These are phyloP conservation scores for Eueremaeus valkanovi DNA, from an alignment of 2,888 invertebrate species.

Conservation along the genomic window DNA sequence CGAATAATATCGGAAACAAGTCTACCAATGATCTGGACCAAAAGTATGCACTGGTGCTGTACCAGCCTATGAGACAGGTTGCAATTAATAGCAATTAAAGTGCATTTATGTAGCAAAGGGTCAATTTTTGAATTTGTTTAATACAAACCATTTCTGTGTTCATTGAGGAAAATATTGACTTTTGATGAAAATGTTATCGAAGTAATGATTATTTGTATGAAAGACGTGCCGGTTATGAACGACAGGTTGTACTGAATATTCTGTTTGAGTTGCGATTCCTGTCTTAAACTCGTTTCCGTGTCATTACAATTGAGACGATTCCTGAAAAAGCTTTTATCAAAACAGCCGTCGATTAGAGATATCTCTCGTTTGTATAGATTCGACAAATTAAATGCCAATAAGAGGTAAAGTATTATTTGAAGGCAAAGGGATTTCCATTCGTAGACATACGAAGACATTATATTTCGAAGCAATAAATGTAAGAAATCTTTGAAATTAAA, in stretches of 20 bases:
- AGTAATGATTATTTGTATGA: slow-evolving; percentile 22
- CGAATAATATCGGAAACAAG: slow-evolving; percentile 18
- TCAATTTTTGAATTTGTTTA: background rate
- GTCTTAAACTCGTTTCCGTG: background rate
- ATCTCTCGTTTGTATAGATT: slow-evolving; percentile 11
- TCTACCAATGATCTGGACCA: slow-evolving; percentile 19
- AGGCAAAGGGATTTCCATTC: slow-evolving; percentile 26
- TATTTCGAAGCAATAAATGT: slow-evolving; percentile 24
- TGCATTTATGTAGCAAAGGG: no score
- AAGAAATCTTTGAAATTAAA: slow-evolving; percentile 15
- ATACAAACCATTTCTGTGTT: slow-evolving; percentile 40
- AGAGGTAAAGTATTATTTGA: background rate
- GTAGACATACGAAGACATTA: slow-evolving; percentile 16
- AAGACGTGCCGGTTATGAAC: background rate
- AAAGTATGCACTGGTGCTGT: slow-evolving; percentile 33
- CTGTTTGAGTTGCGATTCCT: slow-evolving; percentile 19
- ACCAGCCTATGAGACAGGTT: no score
- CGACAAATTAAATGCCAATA: background rate
- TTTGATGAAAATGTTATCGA: slow-evolving; percentile 22
- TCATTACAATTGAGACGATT: background rate
- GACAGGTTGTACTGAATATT: slow-evolving; percentile 33
- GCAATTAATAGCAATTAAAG: no score
- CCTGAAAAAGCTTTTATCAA: background rate
- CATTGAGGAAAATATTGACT: slow-evolving; percentile 35
- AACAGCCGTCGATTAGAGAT: background rate